Percentiles rank a stretch among this genome's conserved stretches.
These are phyloP conservation scores for Tubulanus polymorphus DNA, from an alignment of 2,888 invertebrate species.

Conservation along the genomic window DNA sequence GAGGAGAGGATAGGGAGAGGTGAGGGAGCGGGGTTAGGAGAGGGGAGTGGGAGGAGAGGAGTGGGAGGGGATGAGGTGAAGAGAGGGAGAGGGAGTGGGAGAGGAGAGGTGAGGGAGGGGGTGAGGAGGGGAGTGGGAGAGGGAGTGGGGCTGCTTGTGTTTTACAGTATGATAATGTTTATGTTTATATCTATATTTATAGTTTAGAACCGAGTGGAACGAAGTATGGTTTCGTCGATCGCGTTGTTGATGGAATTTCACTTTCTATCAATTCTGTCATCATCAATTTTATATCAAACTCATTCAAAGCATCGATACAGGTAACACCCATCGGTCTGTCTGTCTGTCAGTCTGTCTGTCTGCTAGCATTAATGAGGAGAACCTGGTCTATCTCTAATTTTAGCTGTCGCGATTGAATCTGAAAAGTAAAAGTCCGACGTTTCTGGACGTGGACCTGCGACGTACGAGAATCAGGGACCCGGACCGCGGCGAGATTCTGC, in stretches of 20 bases:
- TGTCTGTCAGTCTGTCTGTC: neutral
- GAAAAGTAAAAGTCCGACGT: slow-evolving; percentile 89
- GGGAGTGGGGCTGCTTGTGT: no score
- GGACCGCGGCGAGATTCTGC: slow-evolving; percentile 80
- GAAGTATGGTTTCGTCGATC: slow-evolving; percentile 83
- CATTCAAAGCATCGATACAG: slow-evolving; percentile 93
- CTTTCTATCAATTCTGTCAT: slow-evolving; percentile 91
- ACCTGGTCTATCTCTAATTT: no score
- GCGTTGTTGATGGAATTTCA: slow-evolving; percentile 97
- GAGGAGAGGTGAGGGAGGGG: no score
- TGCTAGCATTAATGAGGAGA: no score
- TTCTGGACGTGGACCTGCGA: slow-evolving; percentile 77
- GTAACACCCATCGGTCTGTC: slow-evolving; percentile 57
- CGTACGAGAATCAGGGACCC: slow-evolving; percentile 88
- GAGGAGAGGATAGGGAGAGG: no score
- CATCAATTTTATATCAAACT: slow-evolving; percentile 88
- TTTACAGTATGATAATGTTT: no score
- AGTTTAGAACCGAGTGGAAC: no score
- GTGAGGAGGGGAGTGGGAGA: no score
- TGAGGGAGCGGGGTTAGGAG: no score
- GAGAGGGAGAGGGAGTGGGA: no score
- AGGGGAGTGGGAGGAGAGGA: no score
- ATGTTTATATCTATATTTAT: neutral
- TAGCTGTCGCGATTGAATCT: slow-evolving; percentile 89
- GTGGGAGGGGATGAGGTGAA: no score